phyloP scores from a whole-genome alignment of 2,797 vertebrate genomes.

The Aplochiton taeniatus region DNA sequence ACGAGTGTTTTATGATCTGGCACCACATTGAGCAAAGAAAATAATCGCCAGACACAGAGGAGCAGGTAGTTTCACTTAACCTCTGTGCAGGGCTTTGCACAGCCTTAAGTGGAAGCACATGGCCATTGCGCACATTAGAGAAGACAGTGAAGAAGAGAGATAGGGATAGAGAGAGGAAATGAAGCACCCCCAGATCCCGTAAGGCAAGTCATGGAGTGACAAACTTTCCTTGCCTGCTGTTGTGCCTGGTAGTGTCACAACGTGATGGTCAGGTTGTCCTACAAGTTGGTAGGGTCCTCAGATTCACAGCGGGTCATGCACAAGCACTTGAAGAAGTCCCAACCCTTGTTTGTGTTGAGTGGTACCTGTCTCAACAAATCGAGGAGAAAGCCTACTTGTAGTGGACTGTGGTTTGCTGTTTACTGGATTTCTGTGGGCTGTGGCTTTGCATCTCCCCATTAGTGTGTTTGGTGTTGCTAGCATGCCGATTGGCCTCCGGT shows the following conservation, averaged over 20 bases:
- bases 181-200: neutral
- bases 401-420: conserved; percentile 75
- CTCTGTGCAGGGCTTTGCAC: conserved; percentile 64
- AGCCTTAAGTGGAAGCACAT: conserved; percentile 76
- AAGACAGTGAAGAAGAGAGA: conserved; percentile 17
- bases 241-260: conserved; percentile 14
- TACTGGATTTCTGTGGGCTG: conserved; percentile 80
- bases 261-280: conserved; percentile 35
- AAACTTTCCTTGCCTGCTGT: neutral
- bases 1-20: conserved; percentile 76
- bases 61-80: conserved; percentile 80
- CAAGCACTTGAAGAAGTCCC: conserved; percentile 58
- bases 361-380: conserved; percentile 68
- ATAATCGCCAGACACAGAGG: conserved; percentile 75
- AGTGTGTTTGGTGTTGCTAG: conserved; percentile 74
- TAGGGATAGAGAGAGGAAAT: neutral
- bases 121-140: conserved; percentile 55
- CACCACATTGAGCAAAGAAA: conserved; percentile 71
- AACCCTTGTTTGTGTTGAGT: conserved; percentile 38
- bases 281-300: conserved; percentile 32
- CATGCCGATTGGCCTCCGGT: conserved; percentile 69
- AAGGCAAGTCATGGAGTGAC: neutral
- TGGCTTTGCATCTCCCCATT: conserved; percentile 79
- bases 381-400: conserved; percentile 65
- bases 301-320: conserved; percentile 34